Evolutionary conservation across 2,888 invertebrate species (phyloP).

Genomic region (Bellardia pandia): DNA sequence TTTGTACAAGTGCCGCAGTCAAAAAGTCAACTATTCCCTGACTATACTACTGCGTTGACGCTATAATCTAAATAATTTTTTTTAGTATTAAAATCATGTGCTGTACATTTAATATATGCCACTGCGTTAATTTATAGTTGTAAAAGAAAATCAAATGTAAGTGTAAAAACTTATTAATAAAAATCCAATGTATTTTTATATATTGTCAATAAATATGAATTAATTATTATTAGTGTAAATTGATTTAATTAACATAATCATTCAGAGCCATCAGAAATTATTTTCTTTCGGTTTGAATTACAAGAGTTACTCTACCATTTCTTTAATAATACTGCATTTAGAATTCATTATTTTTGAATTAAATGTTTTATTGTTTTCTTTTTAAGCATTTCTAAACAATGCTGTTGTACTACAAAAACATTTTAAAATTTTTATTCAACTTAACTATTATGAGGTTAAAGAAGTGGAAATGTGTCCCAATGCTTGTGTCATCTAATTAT

Average conservation of each 20-base stretch:
- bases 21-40: conserved; percentile 79
- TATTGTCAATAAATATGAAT: neutral
- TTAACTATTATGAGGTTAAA: conserved; percentile 49
- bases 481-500: conserved; percentile 63
- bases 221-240: too few species aligned
- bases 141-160: conserved; percentile 27
- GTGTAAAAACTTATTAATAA: neutral
- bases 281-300: too few species aligned
- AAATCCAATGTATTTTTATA: neutral
- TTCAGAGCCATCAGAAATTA: too few species aligned
- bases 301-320: too few species aligned
- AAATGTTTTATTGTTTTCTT: conserved; percentile 30
- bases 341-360: neutral
- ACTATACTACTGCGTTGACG: conserved; percentile 78
- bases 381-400: conserved; percentile 38
- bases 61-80: conserved; percentile 59
- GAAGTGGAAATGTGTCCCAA: neutral
- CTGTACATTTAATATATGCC: conserved; percentile 24
- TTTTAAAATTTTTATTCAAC: neutral
- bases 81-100: conserved; percentile 1
- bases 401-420: conserved; percentile 37
- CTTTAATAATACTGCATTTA: too few species aligned
- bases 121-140: conserved; percentile 24
- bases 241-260: too few species aligned
- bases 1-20: conserved; percentile 81